These are phyloP conservation scores for Drosophila helvetica DNA, from an alignment of 2,888 invertebrate species.

Conservation along the genomic window DNA sequence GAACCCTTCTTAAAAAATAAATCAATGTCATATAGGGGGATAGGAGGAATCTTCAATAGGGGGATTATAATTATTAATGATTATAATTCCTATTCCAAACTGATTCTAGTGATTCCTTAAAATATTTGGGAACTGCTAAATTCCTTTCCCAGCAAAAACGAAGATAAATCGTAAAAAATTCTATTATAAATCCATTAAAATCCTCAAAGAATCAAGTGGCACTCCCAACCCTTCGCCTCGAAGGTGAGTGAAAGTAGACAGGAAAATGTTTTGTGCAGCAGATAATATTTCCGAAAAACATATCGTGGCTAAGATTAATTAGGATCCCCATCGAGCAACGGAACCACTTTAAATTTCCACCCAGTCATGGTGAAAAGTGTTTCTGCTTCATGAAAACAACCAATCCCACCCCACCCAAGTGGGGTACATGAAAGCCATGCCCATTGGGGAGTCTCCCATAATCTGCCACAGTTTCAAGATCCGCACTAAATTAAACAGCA, in stretches of 20 bases:
- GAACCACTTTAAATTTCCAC: conserved; percentile 2
- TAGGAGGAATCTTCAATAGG: too few relatives aligned
- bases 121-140: too few relatives aligned
- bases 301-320: background rate
- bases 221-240: too few relatives aligned
- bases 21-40: too few relatives aligned
- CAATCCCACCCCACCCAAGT: background rate
- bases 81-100: too few relatives aligned
- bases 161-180: background rate
- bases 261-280: background rate
- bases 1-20: too few relatives aligned
- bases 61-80: too few relatives aligned
- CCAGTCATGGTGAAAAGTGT: conserved; percentile 23
- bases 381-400: background rate
- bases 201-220: background rate
- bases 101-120: too few relatives aligned
- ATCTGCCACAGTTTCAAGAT: background rate
- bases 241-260: too few relatives aligned
- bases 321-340: background rate
- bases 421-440: background rate
- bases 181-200: conserved; percentile 1
- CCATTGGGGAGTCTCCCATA: background rate
- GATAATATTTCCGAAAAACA: background rate
- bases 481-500: background rate
- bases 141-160: too few relatives aligned